phyloP scores from a whole-genome alignment of 1,140 invertebrate species.

The Lycorma delicatula region DNA sequence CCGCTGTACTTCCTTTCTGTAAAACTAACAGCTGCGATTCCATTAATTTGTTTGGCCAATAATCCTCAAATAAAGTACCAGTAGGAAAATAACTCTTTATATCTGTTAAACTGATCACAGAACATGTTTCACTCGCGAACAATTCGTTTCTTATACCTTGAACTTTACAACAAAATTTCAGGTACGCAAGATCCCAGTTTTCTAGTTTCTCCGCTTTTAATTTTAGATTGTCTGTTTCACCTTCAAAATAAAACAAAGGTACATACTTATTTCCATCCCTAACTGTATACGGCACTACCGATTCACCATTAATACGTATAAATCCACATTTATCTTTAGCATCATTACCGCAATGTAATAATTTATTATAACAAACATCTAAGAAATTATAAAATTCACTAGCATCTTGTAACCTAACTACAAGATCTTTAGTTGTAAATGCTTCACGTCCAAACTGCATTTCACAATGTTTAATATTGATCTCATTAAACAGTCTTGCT shows the following conservation, averaged over 20 bases:
- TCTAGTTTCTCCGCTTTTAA: slow-evolving; percentile 73
- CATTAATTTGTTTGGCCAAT: slow-evolving; percentile 80
- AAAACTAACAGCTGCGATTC: slow-evolving; percentile 62
- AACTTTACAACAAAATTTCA: slow-evolving; percentile 91
- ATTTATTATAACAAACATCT: slow-evolving; percentile 77
- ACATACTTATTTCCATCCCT: slow-evolving; percentile 77
- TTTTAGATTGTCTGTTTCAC: slow-evolving; percentile 82
- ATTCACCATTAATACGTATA: slow-evolving; percentile 87
- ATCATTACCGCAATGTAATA: slow-evolving; percentile 52
- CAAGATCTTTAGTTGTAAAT: slow-evolving; percentile 84
- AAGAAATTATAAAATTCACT: slow-evolving; percentile 85
- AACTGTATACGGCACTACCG: slow-evolving; percentile 85
- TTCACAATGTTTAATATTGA: slow-evolving; percentile 88
- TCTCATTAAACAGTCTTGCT: slow-evolving; percentile 83
- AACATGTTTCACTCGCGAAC: slow-evolving; percentile 80
- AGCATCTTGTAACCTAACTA: slow-evolving; percentile 78
- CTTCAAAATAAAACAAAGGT: slow-evolving; percentile 89
- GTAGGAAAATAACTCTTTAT: slow-evolving; percentile 85
- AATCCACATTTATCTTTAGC: slow-evolving; percentile 80
- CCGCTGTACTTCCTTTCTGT: slow-evolving; percentile 9
- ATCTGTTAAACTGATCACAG: slow-evolving; percentile 78
- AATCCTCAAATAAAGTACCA: slow-evolving; percentile 80
- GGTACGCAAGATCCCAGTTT: slow-evolving; percentile 84
- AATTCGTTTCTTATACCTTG: slow-evolving; percentile 85
- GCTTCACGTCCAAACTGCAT: slow-evolving; percentile 77